Base-by-base conservation (phyloP, 2,888 invertebrate species). In the Drosophila pseudotakahashii region DNA sequence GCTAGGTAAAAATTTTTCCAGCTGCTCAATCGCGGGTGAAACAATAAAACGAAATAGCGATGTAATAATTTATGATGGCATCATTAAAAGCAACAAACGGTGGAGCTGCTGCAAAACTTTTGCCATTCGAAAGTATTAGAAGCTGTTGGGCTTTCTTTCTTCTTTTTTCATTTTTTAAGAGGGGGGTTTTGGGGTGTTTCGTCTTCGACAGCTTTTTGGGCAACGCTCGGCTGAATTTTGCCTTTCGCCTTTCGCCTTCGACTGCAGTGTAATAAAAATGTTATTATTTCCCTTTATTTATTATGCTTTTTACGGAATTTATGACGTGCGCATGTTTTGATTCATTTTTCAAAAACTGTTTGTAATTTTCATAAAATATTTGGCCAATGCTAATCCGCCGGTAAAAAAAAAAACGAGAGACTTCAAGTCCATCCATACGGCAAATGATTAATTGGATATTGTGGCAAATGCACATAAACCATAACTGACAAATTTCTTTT, bases 231-330 rank as follows among this genome's bases (percentile, higher is more conserved):
- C 39, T 41, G 39, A 14, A 50, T 61, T 19, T 23, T 52, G 32
- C 30, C 39, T 36, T 36, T 30, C 30, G 37, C 48, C n/a, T 41
- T 36, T 48, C 54, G 34, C 19, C 36, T 37, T 23, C 62, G 57
- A 48, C 64, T 73, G 61, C 75, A 76, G 75, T 77, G 83, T 89
- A 88, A 89, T 89, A 89, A 89, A 89, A 89, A 81, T 80, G 77
- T 83, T 88, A 88, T 90, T 90, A 89, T 90, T 90, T 85, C 89
- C 73, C 76, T 86, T 89, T 88, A 90, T 89, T 89, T 89, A 90
- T 89, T 77, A 77, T 81, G 81, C 83, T 87, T 83, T 89, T 82
- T 77, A 73, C 76, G 64, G 67, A 89, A 89, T 90, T 90, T 90
- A 90, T 89, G 87, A 78, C 80, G 77, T 81, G 79, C 75, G 77